Conservation (phyloP, 2,797 vertebrate genomes). For the Takifugu ocellatus region DNA sequence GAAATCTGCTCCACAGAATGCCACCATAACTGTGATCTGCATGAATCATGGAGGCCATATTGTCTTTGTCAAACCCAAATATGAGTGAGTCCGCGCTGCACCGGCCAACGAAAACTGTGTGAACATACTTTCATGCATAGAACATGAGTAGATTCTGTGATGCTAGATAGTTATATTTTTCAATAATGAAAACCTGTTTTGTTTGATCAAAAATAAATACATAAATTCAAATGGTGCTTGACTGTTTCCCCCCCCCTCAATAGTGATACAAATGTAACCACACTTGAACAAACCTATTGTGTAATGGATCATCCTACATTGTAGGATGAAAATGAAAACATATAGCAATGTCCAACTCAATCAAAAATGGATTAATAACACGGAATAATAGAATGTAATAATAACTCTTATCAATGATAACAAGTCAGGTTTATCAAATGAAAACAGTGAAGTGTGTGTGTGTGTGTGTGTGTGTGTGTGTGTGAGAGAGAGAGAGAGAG, state of each 20-base stretch:
- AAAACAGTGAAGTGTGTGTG: slow-evolving; percentile 3
- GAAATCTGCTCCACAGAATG: slow-evolving; percentile 15
- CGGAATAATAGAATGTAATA: too few relatives aligned
- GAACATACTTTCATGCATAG: slow-evolving; percentile 38
- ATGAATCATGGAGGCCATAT: slow-evolving; percentile 17
- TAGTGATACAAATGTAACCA: neutral
- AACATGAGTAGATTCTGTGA: slow-evolving; percentile 48
- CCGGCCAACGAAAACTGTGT: slow-evolving; percentile 11
- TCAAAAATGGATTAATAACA: too few relatives aligned
- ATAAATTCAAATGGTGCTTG: slow-evolving; percentile 15
- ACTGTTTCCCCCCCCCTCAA: slow-evolving; percentile 1
- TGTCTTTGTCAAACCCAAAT: slow-evolving; percentile 14
- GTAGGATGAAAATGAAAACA: too few relatives aligned
- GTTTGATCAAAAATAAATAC: slow-evolving; percentile 53
- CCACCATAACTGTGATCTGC: slow-evolving; percentile 13
- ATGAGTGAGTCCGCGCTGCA: slow-evolving; percentile 6
- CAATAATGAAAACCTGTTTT: slow-evolving; percentile 32
- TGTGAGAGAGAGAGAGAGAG: too few relatives aligned
- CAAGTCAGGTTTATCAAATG: too few relatives aligned
- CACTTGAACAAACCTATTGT: neutral
- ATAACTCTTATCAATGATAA: too few relatives aligned
- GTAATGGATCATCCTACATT: too few relatives aligned
- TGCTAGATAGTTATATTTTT: slow-evolving; percentile 41
- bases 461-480: too few relatives aligned
- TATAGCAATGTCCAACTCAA: too few relatives aligned